These are phyloP conservation scores for Hydrolagus affinis DNA, from an alignment of 2,113 vertebrate genomes.

Conservation along the genomic window DNA sequence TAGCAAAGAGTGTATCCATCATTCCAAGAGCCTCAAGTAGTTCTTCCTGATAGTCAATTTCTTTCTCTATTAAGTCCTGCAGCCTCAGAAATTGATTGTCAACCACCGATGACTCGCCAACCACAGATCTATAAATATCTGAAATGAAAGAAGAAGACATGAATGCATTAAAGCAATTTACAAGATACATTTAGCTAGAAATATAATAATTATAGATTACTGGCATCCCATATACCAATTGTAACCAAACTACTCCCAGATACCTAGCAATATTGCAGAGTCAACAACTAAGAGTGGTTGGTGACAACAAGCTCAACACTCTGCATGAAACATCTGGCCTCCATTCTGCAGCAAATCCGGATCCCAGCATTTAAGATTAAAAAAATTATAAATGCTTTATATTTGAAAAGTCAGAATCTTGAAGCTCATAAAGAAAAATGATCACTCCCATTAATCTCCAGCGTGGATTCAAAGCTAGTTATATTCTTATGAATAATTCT, in stretches of 20 bases:
- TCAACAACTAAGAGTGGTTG: no score
- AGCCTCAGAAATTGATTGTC: slow-evolving; percentile 78
- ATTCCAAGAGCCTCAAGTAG: slow-evolving; percentile 87
- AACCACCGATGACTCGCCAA: slow-evolving; percentile 75
- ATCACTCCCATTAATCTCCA: no score
- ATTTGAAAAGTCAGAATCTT: no score
- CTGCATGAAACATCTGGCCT: neutral
- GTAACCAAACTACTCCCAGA: neutral
- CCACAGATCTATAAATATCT: slow-evolving; percentile 76
- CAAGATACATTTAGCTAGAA: no score
- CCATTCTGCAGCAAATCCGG: neutral
- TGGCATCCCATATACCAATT: neutral
- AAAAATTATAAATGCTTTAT: no score
- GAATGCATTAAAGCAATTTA: neutral
- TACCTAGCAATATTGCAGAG: neutral
- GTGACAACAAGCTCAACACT: neutral
- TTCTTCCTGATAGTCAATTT: slow-evolving; percentile 83
- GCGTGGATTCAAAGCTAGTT: no score
- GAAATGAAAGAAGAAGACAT: slow-evolving; percentile 37
- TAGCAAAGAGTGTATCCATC: slow-evolving; percentile 89
- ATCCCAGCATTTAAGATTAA: neutral
- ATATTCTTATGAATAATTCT: no score
- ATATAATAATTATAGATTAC: no score
- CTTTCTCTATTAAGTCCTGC: slow-evolving; percentile 72
- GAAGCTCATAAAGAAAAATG: no score